Base-by-base conservation (phyloP, 2,888 invertebrate genomes). In the Halictus quadricinctus region DNA sequence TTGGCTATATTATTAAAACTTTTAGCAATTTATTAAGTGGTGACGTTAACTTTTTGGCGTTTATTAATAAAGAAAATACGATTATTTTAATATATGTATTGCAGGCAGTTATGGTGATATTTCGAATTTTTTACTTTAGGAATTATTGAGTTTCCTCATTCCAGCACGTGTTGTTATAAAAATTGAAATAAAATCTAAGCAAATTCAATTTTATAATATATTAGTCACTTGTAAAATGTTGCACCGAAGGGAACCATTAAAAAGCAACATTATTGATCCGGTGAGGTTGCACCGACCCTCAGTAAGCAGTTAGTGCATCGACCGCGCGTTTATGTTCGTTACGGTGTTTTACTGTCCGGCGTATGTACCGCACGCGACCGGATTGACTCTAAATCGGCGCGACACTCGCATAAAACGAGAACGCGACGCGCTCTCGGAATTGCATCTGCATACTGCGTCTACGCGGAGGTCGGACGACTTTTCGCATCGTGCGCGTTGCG, bases 401-500 rank as follows among this genome's bases (percentile, higher is more conserved):
- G 66, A 66, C 66, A 66, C 15, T 36, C 66, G 18, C 13, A 18
- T 66, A 25, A 66, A 66, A 13, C 66, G 36, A 21, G 41, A 69
- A 69, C 36, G 21, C 10, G 41, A 8, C 15, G 36, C 41, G 21
- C 41, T 21, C 66, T 36, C 18, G 36, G 12, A 43, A 60, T 75
- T 60, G 64, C 41, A 46, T 21, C 29, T 58, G 21, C 18, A 46
- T 54, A 76, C 72, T 46, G 48, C 18, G 29, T 75, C 43, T 64
- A 7, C 29, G 5, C 36, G 21, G 1, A 41, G 36, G 41, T 70
- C 21, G 48, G 50, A 43, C 48, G n/a, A 66, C 21, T 18, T 41
- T n/a, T n/a, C 15, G 66, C 66, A 21, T 46, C 36, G n/a, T 13
- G 29, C 21, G n/a, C 50, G 43, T 69, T 77, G 69, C 76, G 64